Base-by-base conservation (phyloP, 92 coral and sea anemone genomes). In the Paragorgia papillata region DNA sequence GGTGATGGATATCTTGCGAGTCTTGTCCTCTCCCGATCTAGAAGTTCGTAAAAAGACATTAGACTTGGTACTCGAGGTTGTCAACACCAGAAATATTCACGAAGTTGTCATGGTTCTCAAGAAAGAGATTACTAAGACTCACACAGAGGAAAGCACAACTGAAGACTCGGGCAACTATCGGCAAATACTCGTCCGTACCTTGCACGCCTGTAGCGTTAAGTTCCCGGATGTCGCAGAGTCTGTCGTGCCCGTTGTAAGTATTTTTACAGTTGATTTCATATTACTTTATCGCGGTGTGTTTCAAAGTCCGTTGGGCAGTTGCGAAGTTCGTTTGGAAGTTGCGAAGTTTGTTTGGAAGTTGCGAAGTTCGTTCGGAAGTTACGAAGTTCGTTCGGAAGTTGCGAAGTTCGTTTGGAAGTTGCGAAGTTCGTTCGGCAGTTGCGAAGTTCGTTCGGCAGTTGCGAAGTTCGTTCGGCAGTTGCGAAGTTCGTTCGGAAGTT, bases 1-100 rank as follows among this genome's bases (percentile, higher is more conserved):
- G 53, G 99, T 95, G 57, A 95, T 95, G 99, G 99, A 95, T 74
- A 95, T 95, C 69, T 89, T 95, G n/a, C 97, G 99, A 35, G 99
- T 95, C 19, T 82, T 95, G 44, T 86, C 88, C 7, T 91, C 99
- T 19, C 99, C 99, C 66, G 99, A 91, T 69, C 99, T 88, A 40
- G 99, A 95, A 82, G 99, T 95, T 35, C 89, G 99, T 33, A 95
- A 95, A 96, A 95, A 95, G 84, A 95, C 99, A 0, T 89, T 95
- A 8, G 97, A 95, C 31, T 89, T 95, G 29, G 97, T 95, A 24
- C 89, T 95, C n/a, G 99, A 95, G 43, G 89, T 95, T 57, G 97
- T 95, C 34, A 95, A 95, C 57, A 86, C 90, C 56, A 74, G 99
- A 28, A 95, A 89, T 83, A 91, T 95, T 73, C 92, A 87, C 35